Conservation (phyloP, 2,113 vertebrate genomes). For the Heterotis niloticus region DNA sequence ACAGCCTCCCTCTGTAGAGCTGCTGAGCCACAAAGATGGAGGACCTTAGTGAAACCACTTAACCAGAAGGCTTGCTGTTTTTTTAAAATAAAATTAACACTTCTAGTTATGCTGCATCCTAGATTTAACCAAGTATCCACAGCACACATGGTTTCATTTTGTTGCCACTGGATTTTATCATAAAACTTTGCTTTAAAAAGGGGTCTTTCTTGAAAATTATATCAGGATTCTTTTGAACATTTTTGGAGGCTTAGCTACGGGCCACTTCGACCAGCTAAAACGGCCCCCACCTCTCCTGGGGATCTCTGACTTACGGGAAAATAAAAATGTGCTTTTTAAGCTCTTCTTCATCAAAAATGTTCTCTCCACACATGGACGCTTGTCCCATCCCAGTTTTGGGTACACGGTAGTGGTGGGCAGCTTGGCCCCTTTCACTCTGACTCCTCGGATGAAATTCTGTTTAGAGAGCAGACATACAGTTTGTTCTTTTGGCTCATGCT, state of each 20-base stretch:
- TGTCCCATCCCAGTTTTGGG: neutral
- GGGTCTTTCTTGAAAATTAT: no score
- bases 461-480: neutral
- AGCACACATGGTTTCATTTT: neutral
- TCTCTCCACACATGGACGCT: neutral
- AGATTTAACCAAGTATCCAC: neutral
- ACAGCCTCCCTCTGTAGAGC: neutral
- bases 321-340: neutral
- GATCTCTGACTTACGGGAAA: neutral
- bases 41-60: neutral
- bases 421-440: neutral
- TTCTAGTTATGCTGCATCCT: neutral
- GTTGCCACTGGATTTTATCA: neutral
- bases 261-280: neutral
- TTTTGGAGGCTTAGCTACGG: neutral
- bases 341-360: neutral
- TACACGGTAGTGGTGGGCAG: neutral
- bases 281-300: neutral
- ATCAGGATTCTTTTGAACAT: no score
- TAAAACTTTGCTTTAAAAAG: neutral
- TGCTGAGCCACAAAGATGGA: neutral
- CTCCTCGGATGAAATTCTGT: neutral
- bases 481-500: neutral
- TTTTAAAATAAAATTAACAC: neutral
- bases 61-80: neutral